A percentile compares a stretch with the other conserved stretches of the same genome.
These are phyloP conservation scores for Tenualosa ilisha DNA, from an alignment of 2,797 vertebrate species.

Conservation along the genomic window DNA sequence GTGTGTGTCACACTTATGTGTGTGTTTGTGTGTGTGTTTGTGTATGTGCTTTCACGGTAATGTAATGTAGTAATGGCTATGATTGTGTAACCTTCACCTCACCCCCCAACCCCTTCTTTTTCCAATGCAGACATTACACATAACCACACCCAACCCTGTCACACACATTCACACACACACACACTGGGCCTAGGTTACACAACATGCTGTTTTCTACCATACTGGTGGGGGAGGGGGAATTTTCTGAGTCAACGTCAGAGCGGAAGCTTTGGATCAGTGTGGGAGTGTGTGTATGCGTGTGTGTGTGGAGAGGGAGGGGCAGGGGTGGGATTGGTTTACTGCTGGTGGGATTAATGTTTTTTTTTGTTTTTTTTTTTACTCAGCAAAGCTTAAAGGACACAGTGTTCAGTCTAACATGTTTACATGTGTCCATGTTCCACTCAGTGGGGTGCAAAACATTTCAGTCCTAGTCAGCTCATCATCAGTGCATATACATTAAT, in stretches of 20 bases:
- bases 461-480: too few relatives aligned
- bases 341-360: not conserved
- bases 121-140: too few relatives aligned
- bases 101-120: too few relatives aligned
- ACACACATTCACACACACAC: too few relatives aligned
- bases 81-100: too few relatives aligned
- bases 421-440: not conserved
- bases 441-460: too few relatives aligned
- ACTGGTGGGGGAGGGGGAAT: not conserved
- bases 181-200: not conserved
- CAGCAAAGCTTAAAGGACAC: conserved; percentile 8
- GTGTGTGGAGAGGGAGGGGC: too few relatives aligned
- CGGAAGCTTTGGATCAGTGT: conserved; percentile 8
- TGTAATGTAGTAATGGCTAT: too few relatives aligned
- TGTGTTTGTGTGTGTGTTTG: not conserved
- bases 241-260: not conserved
- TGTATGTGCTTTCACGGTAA: not conserved
- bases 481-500: too few relatives aligned
- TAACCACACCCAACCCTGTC: too few relatives aligned
- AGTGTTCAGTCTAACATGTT: not conserved
- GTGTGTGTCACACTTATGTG: not conserved
- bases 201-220: not conserved
- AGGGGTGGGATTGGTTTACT: not conserved
- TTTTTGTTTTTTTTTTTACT: not conserved
- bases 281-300: not conserved